Conservation (phyloP, 2,797 vertebrate species). For the Poeciliopsis turneri region DNA sequence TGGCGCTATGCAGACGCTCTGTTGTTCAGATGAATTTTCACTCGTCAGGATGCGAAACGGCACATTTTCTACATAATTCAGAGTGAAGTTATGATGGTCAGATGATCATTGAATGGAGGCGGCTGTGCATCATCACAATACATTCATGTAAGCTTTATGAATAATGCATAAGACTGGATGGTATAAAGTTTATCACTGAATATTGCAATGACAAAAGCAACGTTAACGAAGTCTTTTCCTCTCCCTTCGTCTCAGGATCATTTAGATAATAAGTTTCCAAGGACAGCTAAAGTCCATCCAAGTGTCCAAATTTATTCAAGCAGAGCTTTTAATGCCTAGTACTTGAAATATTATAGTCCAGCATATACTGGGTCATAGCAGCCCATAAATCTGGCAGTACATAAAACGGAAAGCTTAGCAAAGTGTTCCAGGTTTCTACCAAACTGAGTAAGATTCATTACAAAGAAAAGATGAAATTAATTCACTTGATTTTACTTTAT, state of each 20-base stretch:
- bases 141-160: background rate
- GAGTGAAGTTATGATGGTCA: background rate
- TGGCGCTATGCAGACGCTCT: background rate
- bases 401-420: background rate
- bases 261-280: background rate
- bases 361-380: background rate
- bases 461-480: background rate
- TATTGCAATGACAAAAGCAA: background rate
- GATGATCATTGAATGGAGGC: background rate
- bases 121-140: background rate
- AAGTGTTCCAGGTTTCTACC: background rate
- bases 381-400: background rate
- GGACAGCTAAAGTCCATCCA: background rate
- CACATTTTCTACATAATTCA: background rate
- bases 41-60: background rate
- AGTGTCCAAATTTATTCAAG: background rate
- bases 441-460: background rate
- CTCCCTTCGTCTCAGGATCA: background rate
- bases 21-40: background rate
- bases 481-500: background rate
- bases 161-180: background rate
- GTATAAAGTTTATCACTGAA: background rate
- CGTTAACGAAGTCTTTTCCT: background rate
- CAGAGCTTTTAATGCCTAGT: background rate
- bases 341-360: background rate